Conservation (phyloP, 2,797 vertebrate genomes). For the Liasis olivaceus region DNA sequence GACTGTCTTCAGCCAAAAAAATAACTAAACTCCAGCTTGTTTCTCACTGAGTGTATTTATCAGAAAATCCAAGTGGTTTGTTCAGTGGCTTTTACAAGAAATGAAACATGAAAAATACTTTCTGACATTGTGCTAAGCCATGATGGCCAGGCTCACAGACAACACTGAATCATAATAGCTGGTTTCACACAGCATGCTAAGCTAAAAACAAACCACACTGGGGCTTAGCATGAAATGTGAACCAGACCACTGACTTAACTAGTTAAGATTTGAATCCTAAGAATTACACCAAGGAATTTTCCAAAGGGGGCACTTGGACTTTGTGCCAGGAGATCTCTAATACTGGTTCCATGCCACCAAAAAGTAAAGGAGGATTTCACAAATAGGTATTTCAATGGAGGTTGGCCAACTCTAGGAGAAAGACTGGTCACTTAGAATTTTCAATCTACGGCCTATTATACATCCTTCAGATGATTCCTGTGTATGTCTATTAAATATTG, state of each 20-base stretch:
- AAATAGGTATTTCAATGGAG: not conserved
- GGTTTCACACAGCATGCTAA: not conserved
- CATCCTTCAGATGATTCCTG: not conserved
- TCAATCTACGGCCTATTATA: not conserved
- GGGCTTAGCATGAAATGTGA: not conserved
- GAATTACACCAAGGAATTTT: not conserved
- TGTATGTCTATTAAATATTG: not conserved
- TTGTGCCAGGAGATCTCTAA: not conserved
- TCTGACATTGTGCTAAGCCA: not conserved
- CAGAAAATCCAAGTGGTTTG: not conserved
- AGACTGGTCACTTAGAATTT: not conserved
- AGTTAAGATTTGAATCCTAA: not conserved
- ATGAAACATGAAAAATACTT: not conserved
- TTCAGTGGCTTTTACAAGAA: not conserved
- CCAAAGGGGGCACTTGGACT: not conserved
- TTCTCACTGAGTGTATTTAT: not conserved
- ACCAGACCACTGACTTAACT: not conserved
- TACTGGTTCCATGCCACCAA: not conserved
- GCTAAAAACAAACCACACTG: not conserved
- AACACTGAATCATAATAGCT: not conserved
- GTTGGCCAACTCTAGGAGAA: not conserved
- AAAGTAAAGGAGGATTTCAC: not conserved
- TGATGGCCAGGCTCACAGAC: not conserved
- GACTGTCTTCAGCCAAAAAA: not conserved
- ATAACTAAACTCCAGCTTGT: not conserved